These are phyloP conservation scores for Drosophila kohkoa DNA, from an alignment of 1,140 invertebrate genomes.

Conservation along the genomic window DNA sequence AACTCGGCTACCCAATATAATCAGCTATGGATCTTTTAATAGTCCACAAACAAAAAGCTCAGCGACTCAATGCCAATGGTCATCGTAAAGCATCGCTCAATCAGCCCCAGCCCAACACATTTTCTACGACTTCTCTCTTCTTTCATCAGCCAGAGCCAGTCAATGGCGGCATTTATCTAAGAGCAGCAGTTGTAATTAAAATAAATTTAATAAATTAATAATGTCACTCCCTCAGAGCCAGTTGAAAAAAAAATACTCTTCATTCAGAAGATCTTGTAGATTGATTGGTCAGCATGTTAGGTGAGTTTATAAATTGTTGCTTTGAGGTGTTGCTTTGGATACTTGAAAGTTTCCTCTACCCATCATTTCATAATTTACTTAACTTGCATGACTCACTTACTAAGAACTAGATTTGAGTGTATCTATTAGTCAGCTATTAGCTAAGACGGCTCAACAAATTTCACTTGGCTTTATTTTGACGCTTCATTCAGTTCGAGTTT, in stretches of 20 bases:
- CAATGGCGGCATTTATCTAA: slow-evolving; percentile 71
- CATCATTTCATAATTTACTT: not conserved
- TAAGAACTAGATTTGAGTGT: slow-evolving; percentile 12
- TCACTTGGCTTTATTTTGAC: slow-evolving; percentile 67
- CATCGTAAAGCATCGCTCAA: slow-evolving; percentile 77
- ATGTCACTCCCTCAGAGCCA: slow-evolving; percentile 60
- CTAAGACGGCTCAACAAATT: slow-evolving; percentile 14
- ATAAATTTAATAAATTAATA: slow-evolving; percentile 80
- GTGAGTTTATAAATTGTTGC: not conserved
- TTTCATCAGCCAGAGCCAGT: not conserved
- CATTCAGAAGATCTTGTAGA: not conserved
- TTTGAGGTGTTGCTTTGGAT: not conserved
- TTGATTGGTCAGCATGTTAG: not conserved
- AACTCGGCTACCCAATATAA: slow-evolving; percentile 28
- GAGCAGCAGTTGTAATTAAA: slow-evolving; percentile 70
- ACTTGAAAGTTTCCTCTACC: not conserved
- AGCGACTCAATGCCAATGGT: slow-evolving; percentile 51
- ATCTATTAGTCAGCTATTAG: slow-evolving; percentile 32
- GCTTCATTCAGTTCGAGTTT: slow-evolving; percentile 53
- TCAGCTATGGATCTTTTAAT: slow-evolving; percentile 57
- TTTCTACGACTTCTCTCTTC: slow-evolving; percentile 36
- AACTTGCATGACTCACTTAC: slow-evolving; percentile 7
- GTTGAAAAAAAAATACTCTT: slow-evolving; percentile 16
- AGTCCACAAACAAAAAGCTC: slow-evolving; percentile 44
- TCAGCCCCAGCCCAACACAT: slow-evolving; percentile 41